Percentiles rank a stretch among this genome's conserved stretches.
Conservation (phyloP, 2,113 vertebrate species). For the Tychaedon coryphoeus region DNA sequence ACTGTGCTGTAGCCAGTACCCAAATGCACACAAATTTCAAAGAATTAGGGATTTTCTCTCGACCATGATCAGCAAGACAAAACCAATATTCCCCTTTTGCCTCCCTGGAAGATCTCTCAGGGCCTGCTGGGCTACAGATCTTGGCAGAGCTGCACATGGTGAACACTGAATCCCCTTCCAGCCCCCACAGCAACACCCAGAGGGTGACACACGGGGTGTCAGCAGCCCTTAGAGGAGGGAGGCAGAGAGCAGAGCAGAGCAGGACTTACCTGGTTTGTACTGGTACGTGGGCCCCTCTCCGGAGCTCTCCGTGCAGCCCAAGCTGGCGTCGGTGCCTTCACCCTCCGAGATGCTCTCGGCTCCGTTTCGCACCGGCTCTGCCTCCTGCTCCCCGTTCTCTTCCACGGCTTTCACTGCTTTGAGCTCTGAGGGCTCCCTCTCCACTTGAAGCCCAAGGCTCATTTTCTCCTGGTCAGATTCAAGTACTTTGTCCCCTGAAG, state of each 20-base stretch:
- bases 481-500: constrained; percentile 72
- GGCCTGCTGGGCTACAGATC: background rate
- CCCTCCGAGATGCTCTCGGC: constrained; percentile 83
- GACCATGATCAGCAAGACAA: background rate
- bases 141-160: fast-evolving
- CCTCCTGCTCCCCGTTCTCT: constrained; percentile 86
- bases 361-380: constrained; percentile 85
- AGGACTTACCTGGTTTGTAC: constrained; percentile 80
- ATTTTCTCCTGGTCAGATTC: constrained; percentile 74
- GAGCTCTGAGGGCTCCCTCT: constrained; percentile 65
- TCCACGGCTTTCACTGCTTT: constrained; percentile 69
- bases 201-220: fast-evolving
- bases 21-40: background rate
- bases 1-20: background rate
- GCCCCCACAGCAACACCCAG: fast-evolving
- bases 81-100: fast-evolving
- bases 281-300: constrained; percentile 66
- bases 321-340: constrained; percentile 76
- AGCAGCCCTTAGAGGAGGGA: background rate
- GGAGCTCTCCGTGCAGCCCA: constrained; percentile 76
- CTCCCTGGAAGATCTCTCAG: fast-evolving
- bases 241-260: background rate
- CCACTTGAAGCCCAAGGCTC: constrained; percentile 66
- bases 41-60: background rate
- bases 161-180: fast-evolving